Evolutionary conservation across 92 coral and sea anemone genomes (phyloP).

Genomic region (Phymanthus crucifer): DNA sequence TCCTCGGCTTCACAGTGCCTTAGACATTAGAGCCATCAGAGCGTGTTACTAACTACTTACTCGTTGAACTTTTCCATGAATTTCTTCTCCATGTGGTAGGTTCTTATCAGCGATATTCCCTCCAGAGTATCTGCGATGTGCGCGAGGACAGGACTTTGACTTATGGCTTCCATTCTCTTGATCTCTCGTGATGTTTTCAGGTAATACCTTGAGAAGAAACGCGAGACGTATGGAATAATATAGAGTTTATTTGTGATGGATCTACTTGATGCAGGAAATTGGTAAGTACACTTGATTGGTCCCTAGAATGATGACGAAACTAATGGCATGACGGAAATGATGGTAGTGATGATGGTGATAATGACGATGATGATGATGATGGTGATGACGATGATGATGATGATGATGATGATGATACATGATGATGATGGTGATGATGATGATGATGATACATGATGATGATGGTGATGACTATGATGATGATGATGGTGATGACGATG

Average conservation of each 20-base stretch:
- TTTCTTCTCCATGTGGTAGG: slow-evolving; percentile 78
- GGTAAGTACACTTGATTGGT: too few relatives aligned
- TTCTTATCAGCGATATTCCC: slow-evolving; percentile 79
- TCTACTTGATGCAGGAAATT: background rate
- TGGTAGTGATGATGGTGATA: background rate
- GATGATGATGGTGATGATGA: background rate
- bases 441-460: too few relatives aligned
- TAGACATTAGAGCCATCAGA: too few relatives aligned
- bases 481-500: too few relatives aligned
- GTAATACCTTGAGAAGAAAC: slow-evolving; percentile 50
- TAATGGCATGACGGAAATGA: too few relatives aligned
- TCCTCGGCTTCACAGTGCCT: too few relatives aligned
- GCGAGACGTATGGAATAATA: background rate
- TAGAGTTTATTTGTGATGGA: too few relatives aligned
- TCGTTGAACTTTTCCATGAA: slow-evolving; percentile 71
- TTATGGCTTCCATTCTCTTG: slow-evolving; percentile 90
- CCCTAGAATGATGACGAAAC: too few relatives aligned
- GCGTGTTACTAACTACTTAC: too few relatives aligned
- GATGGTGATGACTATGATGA: too few relatives aligned
- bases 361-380: too few relatives aligned
- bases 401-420: background rate
- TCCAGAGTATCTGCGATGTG: slow-evolving; percentile 87
- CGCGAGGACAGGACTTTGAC: slow-evolving; percentile 88
- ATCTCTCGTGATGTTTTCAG: slow-evolving; percentile 89
- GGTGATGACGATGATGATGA: too few relatives aligned